Percentiles rank a stretch among this genome's conserved stretches.
Conservation (phyloP, 37 sponge, comb jelly and placozoan genomes). For the Bolinopsis microptera region DNA sequence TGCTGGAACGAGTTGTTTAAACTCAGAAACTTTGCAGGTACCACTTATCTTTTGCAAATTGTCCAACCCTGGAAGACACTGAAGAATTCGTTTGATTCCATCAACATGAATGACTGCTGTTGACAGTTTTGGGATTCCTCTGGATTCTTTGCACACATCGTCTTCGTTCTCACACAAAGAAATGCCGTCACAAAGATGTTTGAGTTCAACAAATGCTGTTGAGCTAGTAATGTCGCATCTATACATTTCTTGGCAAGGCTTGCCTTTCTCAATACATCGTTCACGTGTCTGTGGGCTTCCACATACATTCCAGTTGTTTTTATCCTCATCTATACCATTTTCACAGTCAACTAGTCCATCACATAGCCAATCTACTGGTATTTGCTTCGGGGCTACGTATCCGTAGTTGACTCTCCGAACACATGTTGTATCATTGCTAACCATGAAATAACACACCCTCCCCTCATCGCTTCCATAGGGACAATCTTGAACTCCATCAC, state of each 20-base stretch:
- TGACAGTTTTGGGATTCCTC: background rate
- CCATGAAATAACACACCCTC: background rate
- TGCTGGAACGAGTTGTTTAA: background rate
- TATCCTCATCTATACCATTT: background rate
- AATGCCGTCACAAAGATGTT: slow-evolving; percentile 2
- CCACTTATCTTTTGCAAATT: background rate
- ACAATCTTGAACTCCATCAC: background rate
- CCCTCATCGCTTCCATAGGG: background rate
- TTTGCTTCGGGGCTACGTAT: background rate
- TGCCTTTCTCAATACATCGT: background rate
- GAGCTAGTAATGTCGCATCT: background rate
- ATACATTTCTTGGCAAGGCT: background rate
- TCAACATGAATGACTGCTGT: background rate
- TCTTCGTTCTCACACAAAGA: background rate
- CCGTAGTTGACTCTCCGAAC: background rate
- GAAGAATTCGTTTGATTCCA: background rate
- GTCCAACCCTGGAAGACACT: background rate
- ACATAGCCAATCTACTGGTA: background rate
- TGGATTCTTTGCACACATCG: background rate
- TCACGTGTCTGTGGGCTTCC: background rate
- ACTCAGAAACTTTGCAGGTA: background rate
- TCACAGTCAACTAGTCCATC: background rate
- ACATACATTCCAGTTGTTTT: background rate
- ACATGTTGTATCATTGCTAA: background rate
- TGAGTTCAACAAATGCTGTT: background rate